phyloP scores from a whole-genome alignment of 2,888 invertebrate species.

The Lordiphosa fenestrarum region DNA sequence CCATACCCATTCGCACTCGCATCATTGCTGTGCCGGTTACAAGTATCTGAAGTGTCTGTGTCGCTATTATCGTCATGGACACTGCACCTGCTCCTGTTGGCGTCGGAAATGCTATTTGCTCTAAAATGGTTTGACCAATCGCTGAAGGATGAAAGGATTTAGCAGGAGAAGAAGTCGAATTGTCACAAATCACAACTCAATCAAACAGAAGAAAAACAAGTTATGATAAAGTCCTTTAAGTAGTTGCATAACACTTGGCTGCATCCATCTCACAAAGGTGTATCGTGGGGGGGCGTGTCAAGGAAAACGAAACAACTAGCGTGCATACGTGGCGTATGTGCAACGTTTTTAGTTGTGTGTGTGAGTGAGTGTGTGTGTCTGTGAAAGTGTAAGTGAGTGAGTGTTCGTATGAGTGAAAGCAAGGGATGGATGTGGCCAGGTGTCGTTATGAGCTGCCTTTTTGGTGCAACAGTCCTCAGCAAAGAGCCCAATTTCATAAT shows the following conservation, averaged over 20 bases:
- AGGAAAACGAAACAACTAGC: conserved; percentile 57
- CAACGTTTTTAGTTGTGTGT: conserved; percentile 64
- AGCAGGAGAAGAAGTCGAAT: conserved; percentile 1
- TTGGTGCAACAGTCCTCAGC: conserved; percentile 3
- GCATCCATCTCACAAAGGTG: conserved; percentile 43
- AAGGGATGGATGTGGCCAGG: conserved; percentile 6
- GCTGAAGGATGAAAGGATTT: neutral
- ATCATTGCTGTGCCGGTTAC: conserved; percentile 67
- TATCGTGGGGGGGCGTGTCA: neutral
- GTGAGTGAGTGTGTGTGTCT: conserved; percentile 4
- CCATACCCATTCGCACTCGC: conserved; percentile 57
- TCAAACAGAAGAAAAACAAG: conserved; percentile 55
- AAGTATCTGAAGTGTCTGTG: conserved; percentile 70
- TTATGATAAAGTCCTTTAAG: conserved; percentile 71
- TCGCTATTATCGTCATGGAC: conserved; percentile 64
- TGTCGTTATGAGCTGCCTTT: conserved; percentile 4
- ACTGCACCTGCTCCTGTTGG: conserved; percentile 72
- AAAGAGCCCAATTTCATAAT: conserved; percentile 5
- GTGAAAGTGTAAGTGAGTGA: conserved; percentile 13
- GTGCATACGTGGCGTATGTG: conserved; percentile 71
- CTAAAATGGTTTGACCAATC: conserved; percentile 25
- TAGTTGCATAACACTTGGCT: conserved; percentile 72
- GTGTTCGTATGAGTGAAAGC: neutral
- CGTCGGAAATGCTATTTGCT: conserved; percentile 67
- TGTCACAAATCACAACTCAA: conserved; percentile 58